phyloP scores from a whole-genome alignment of 2,888 invertebrate species.

The Platycheirus rosarum region DNA sequence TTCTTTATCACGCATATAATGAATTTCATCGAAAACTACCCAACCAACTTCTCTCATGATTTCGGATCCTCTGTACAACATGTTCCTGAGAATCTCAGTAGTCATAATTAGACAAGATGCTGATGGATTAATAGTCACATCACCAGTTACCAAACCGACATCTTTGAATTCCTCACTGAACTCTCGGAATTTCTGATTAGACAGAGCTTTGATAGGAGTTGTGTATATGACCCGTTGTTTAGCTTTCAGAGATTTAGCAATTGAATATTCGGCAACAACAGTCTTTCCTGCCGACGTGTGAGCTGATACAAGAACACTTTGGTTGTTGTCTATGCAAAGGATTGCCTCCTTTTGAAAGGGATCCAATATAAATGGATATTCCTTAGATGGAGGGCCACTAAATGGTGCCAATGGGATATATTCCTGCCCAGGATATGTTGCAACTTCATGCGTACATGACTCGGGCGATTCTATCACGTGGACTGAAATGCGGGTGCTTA shows the following conservation, averaged over 20 bases:
- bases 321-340: slow-evolving; percentile 97
- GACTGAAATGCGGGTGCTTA: slow-evolving; percentile 91
- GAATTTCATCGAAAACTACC: slow-evolving; percentile 99
- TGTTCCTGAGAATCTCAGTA: slow-evolving; percentile 99
- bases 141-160: slow-evolving; percentile 99
- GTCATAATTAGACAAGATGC: slow-evolving; percentile 99
- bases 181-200: slow-evolving; percentile 99
- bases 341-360: slow-evolving; percentile 99
- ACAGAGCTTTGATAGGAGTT: slow-evolving; percentile 99
- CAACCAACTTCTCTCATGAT: slow-evolving; percentile 99
- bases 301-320: slow-evolving; percentile 98
- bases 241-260: slow-evolving; percentile 95
- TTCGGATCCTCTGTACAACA: slow-evolving; percentile 99
- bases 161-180: slow-evolving; percentile 98
- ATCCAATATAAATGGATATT: slow-evolving; percentile 97
- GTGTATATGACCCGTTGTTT: slow-evolving; percentile 99
- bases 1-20: slow-evolving; percentile 99
- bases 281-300: slow-evolving; percentile 99
- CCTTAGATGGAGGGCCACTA: slow-evolving; percentile 91
- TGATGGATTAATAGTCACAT: slow-evolving; percentile 99
- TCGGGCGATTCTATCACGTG: slow-evolving; percentile 95
- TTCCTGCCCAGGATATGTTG: slow-evolving; percentile 93
- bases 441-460: slow-evolving; percentile 98
- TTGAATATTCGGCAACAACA: slow-evolving; percentile 98
- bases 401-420: slow-evolving; percentile 86